Conservation (phyloP, 2,113 vertebrate genomes). For the Mormoops blainvillei region DNA sequence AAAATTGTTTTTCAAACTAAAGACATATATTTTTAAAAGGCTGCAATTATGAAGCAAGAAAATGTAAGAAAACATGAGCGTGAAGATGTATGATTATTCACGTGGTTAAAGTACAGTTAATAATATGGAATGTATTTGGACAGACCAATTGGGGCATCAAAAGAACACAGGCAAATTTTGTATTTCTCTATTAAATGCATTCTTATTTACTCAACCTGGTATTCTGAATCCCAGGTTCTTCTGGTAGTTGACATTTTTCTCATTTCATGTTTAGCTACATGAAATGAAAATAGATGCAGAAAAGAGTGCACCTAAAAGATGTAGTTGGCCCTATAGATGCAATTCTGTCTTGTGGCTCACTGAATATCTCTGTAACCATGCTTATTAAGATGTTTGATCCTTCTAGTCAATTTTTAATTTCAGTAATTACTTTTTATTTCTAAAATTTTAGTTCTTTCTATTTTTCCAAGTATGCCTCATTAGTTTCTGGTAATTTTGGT, state of each 20-base stretch:
- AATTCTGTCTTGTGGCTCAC: not conserved
- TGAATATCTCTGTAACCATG: not conserved
- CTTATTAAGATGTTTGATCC: not conserved
- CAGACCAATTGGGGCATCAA: not conserved
- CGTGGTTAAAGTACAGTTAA: not conserved
- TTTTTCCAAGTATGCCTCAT: not conserved
- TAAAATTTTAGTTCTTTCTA: not conserved
- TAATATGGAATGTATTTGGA: not conserved
- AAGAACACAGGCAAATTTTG: not conserved
- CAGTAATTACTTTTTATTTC: not conserved
- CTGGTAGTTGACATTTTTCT: not conserved
- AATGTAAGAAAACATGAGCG: not conserved
- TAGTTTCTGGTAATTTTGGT: not conserved
- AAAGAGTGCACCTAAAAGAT: not conserved
- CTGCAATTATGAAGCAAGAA: not conserved
- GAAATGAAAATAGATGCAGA: not conserved
- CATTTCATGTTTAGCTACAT: not conserved
- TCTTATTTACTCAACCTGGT: not conserved
- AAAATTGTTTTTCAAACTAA: constrained; percentile 44
- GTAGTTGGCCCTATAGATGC: not conserved
- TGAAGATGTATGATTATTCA: not conserved
- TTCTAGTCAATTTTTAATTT: not conserved
- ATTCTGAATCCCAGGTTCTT: not conserved
- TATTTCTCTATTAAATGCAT: not conserved
- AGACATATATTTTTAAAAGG: constrained; percentile 36